Conservation (phyloP, 2,797 vertebrate species). For the Danio jaintianensis region DNA sequence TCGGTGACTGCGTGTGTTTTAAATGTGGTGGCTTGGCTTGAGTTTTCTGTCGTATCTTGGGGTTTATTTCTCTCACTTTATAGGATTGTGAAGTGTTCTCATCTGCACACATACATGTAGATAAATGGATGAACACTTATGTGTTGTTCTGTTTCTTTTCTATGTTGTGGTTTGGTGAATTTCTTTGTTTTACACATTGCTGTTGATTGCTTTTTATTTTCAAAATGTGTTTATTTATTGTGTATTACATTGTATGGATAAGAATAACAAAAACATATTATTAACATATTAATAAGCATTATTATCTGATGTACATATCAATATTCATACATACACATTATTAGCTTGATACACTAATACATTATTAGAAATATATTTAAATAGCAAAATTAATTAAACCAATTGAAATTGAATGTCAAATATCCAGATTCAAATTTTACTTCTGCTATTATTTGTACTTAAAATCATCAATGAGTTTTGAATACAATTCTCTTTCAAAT, state of each 20-base stretch:
- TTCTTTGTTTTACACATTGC: slow-evolving; percentile 6
- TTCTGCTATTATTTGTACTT: neutral
- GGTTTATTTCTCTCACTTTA: slow-evolving; percentile 4
- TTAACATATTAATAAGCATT: neutral
- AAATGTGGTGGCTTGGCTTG: slow-evolving; percentile 23
- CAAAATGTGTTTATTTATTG: neutral
- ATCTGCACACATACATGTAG: neutral
- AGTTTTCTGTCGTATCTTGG: neutral
- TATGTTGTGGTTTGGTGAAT: neutral
- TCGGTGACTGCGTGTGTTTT: slow-evolving; percentile 46
- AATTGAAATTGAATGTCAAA: neutral
- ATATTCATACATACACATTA: neutral
- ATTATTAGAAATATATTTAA: neutral
- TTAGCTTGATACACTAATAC: neutral
- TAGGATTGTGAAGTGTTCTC: neutral
- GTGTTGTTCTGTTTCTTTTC: neutral
- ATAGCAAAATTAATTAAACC: neutral
- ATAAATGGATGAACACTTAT: neutral
- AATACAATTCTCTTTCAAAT: too few relatives aligned
- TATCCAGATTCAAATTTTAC: neutral
- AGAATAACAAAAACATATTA: neutral
- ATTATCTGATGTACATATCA: neutral
- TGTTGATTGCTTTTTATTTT: neutral
- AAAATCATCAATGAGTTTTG: too few relatives aligned
- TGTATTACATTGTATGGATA: neutral